These are phyloP conservation scores for Nerophis ophidion DNA, from an alignment of 2,113 vertebrate species.

Conservation along the genomic window DNA sequence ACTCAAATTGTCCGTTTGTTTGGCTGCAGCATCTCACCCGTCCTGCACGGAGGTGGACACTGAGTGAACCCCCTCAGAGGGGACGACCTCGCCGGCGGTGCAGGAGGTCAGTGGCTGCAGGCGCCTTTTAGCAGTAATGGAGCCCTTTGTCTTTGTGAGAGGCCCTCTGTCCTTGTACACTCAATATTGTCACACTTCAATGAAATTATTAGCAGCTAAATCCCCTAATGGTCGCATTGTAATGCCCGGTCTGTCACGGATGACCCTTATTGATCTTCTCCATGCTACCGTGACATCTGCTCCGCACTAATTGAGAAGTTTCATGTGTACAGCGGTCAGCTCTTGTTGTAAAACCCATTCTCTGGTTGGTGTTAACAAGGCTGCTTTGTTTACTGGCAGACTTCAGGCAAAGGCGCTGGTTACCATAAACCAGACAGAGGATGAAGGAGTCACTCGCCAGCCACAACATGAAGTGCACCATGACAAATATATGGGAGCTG, in stretches of 20 bases:
- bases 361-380: conserved; percentile 36
- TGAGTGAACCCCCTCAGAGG: conserved; percentile 22
- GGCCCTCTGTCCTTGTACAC: conserved; percentile 33
- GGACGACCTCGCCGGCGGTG: conserved; percentile 25
- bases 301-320: conserved; percentile 49
- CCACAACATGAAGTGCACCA: neutral
- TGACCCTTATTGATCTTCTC: conserved; percentile 59
- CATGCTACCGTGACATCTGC: conserved; percentile 56
- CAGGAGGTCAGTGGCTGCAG: conserved; percentile 39
- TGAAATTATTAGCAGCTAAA: conserved; percentile 16
- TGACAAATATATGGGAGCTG: too few species aligned
- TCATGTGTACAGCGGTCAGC: conserved; percentile 37
- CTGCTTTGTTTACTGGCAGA: conserved; percentile 27
- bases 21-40: conserved; percentile 22
- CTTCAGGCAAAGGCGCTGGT: neutral
- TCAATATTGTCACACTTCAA: conserved; percentile 24
- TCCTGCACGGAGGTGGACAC: conserved; percentile 29
- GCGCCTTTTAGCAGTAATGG: conserved; percentile 10
- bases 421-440: neutral
- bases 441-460: neutral
- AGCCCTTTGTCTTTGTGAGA: conserved; percentile 32
- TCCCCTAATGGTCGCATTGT: conserved; percentile 5
- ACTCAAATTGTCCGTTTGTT: conserved; percentile 24
- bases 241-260: conserved; percentile 33
- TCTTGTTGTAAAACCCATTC: conserved; percentile 46